Base-by-base conservation (phyloP, 2,797 vertebrate genomes). In the Epinephelus awoara region DNA sequence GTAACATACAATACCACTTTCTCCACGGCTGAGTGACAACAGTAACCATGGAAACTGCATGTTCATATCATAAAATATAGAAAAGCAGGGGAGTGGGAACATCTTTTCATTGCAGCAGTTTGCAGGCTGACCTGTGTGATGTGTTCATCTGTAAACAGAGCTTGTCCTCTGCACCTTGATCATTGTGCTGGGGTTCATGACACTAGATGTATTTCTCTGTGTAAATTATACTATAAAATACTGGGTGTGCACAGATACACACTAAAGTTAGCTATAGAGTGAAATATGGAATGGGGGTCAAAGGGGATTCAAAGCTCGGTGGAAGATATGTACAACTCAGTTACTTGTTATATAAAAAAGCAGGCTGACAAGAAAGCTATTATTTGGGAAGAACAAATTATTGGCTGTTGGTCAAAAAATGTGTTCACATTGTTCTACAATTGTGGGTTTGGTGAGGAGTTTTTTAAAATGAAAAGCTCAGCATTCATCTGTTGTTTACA, bases 21-120 rank as follows among this genome's bases (percentile, higher is more conserved):
- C 44, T 56, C 34, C 71, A 80, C 51, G 46, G 72, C 79, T 80
- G 83, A 88, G 19, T 84, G 77, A 82, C 84, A 80, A 71, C 29
- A 71, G 88, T 91, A 52, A 70, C 89, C 83, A 90, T 92, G 63
- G 84, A 62, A 90, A 93, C 92, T 80, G 80, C 78, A 79, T 77
- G 73, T 85, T 91, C 88, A 72, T 84, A 72, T 84, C 61, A 82
- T 67, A 40, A 81, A 80, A 62, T 67, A 77, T 70, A 55, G 46
- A 85, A 50, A n/a, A 59, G 23, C 1, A 11, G 42, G 27, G 44
- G 15, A 21, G 38, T 0, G 46, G n/a, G 27, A 56, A 17, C 69
- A 54, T 50, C 9, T 42, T 75, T 72, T 50, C 25, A 51, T 25
- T 51, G 17, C 19, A 55, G 12, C 47, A 17, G 6, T 64, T 34